Evolutionary conservation across 2,888 invertebrate genomes (phyloP).

Genomic region (Cactoblastis cactorum): DNA sequence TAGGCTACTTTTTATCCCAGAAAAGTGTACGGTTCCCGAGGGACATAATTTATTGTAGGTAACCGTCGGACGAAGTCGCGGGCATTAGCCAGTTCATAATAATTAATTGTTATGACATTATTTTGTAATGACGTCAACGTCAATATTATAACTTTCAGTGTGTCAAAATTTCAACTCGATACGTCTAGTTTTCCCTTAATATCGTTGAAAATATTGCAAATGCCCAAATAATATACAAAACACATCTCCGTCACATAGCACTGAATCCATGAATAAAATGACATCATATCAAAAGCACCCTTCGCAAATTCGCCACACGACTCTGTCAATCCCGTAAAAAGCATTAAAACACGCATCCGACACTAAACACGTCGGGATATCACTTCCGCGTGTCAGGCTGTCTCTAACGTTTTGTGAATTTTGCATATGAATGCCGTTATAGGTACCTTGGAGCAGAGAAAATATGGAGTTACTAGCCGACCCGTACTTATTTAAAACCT

Average conservation of each 20-base stretch:
- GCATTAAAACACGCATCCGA: constrained; percentile 25
- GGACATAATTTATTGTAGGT: too few species aligned
- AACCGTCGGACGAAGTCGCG: too few species aligned
- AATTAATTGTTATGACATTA: too few species aligned
- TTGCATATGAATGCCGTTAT: constrained; percentile 62
- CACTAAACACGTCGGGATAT: constrained; percentile 58
- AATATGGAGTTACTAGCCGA: not conserved
- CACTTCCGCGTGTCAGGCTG: constrained; percentile 68
- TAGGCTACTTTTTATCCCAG: too few species aligned
- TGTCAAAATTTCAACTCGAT: too few species aligned
- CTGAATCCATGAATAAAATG: constrained; percentile 4
- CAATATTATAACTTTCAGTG: too few species aligned
- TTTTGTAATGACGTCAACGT: too few species aligned
- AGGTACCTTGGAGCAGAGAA: not conserved
- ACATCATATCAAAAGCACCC: not conserved
- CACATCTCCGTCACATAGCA: not conserved
- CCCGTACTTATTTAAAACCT: not conserved
- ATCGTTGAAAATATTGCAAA: too few species aligned
- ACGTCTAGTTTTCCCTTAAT: too few species aligned
- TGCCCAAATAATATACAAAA: not conserved
- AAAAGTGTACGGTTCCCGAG: too few species aligned
- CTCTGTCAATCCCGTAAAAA: constrained; percentile 19
- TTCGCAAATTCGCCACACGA: not conserved
- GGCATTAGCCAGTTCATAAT: too few species aligned
- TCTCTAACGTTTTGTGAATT: constrained; percentile 62